phyloP scores from a whole-genome alignment of 1,140 invertebrate species.

The Myzus persicae region DNA sequence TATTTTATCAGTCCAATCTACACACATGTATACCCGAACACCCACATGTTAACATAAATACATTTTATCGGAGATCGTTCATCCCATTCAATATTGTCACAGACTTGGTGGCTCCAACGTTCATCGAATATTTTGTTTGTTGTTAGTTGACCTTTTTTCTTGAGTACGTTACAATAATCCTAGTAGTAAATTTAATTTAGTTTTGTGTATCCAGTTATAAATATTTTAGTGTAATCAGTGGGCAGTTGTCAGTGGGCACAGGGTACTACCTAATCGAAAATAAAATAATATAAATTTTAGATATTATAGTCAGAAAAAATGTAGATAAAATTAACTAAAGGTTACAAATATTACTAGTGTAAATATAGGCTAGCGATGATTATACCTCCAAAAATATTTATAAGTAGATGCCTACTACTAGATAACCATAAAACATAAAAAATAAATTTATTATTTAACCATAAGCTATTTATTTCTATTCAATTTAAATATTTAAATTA shows the following conservation, averaged over 20 bases:
- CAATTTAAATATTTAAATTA: background rate
- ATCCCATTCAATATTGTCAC: conserved; percentile 29
- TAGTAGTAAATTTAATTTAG: background rate
- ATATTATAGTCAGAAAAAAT: background rate
- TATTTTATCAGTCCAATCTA: conserved; percentile 17
- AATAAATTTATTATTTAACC: background rate
- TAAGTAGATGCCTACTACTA: background rate
- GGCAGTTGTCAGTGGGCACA: background rate
- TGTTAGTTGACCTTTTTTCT: background rate
- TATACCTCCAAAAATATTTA: background rate
- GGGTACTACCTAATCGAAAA: background rate
- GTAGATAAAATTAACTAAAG: background rate
- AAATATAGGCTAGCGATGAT: background rate
- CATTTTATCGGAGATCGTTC: background rate
- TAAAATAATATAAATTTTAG: background rate
- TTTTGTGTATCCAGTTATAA: background rate
- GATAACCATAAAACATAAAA: background rate
- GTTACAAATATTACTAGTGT: background rate
- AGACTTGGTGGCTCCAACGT: conserved; percentile 16
- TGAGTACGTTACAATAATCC: background rate
- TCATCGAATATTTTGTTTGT: background rate
- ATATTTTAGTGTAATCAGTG: background rate
- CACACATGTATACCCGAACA: background rate
- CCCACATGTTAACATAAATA: background rate
- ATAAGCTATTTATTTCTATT: background rate